Evolutionary conservation across 2,797 vertebrate species (phyloP).

Genomic region (Morus bassanus): DNA sequence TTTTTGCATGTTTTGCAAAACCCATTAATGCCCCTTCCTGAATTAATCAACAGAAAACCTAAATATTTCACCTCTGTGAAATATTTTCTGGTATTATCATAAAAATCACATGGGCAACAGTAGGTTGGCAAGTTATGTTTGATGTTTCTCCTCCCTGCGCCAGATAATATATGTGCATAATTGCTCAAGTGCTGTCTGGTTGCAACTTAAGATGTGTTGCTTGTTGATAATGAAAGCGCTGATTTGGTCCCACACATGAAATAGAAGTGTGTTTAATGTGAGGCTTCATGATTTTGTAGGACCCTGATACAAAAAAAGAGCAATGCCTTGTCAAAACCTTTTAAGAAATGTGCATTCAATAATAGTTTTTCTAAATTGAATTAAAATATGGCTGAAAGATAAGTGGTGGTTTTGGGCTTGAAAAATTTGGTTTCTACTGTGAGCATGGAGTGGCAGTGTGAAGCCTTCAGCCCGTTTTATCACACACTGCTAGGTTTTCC

Average conservation of each 20-base stretch:
- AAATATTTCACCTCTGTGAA: slow-evolving; percentile 36
- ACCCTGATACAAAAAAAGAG: slow-evolving; percentile 16
- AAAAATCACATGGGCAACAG: slow-evolving; percentile 26
- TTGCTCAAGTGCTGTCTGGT: slow-evolving; percentile 47
- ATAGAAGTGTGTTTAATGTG: background rate
- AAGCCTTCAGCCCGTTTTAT: background rate
- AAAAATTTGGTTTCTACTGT: background rate
- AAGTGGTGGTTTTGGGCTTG: background rate
- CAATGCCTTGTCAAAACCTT: slow-evolving; percentile 27
- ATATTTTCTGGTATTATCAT: background rate
- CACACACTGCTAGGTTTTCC: background rate
- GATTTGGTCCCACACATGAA: slow-evolving; percentile 20
- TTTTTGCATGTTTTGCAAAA: slow-evolving; percentile 36
- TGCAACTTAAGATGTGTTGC: slow-evolving; percentile 51
- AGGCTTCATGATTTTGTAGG: background rate
- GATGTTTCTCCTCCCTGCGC: slow-evolving; percentile 16
- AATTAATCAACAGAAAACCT: slow-evolving; percentile 21
- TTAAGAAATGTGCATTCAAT: background rate
- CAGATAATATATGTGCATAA: slow-evolving; percentile 61
- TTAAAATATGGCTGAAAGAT: background rate
- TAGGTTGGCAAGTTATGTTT: slow-evolving; percentile 30
- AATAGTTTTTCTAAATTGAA: background rate
- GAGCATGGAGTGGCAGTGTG: background rate
- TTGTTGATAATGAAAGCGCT: slow-evolving; percentile 37
- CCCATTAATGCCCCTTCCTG: background rate